phyloP scores from a whole-genome alignment of 2,797 vertebrate species.

The Buceros bicornis region DNA sequence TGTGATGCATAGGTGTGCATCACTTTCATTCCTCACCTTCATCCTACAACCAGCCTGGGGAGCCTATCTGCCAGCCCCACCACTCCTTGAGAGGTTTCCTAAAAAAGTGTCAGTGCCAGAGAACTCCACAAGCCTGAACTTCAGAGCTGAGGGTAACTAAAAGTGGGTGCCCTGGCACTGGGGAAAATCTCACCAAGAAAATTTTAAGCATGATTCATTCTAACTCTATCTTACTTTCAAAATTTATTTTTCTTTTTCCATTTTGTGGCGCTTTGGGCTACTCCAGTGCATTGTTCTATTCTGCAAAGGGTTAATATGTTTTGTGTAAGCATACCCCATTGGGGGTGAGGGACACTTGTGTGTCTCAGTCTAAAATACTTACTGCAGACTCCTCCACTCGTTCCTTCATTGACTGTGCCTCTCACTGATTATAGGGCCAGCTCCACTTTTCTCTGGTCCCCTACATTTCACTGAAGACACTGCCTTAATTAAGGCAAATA shows the following conservation, averaged over 20 bases:
- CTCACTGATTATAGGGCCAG: neutral
- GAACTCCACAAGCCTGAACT: neutral
- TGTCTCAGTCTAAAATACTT: neutral
- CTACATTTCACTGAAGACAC: neutral
- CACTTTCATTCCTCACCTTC: neutral
- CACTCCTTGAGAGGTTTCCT: neutral
- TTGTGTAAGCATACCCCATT: fast-evolving
- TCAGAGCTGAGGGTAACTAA: neutral
- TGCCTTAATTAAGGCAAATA: neutral
- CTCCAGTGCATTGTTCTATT: neutral
- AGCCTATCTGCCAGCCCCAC: neutral
- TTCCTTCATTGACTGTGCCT: neutral
- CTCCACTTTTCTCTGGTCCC: neutral
- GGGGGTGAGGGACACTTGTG: neutral
- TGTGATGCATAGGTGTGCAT: neutral
- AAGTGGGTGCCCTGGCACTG: neutral
- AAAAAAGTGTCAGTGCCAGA: neutral
- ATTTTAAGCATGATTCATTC: neutral
- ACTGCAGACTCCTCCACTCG: neutral
- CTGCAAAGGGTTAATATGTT: neutral
- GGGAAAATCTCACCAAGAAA: neutral
- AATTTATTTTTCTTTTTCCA: too few relatives aligned
- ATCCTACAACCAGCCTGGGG: neutral
- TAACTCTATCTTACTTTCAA: neutral
- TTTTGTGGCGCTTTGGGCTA: neutral